A percentile compares a stretch with the other conserved stretches of the same genome.
phyloP scores from a whole-genome alignment of 2,113 vertebrate species.

The Numida meleagris region DNA sequence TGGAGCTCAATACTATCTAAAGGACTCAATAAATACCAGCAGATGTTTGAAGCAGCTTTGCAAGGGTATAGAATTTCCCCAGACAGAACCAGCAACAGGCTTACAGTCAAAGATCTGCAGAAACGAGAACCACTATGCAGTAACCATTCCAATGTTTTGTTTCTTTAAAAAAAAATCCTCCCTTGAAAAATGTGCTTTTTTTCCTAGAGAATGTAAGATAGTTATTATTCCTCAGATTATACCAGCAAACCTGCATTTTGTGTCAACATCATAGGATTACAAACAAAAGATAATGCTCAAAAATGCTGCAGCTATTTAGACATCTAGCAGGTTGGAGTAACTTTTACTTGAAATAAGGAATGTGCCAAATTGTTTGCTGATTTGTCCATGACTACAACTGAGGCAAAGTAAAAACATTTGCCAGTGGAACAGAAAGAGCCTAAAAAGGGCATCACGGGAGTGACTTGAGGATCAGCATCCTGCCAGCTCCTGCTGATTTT shows the following conservation, averaged over 20 bases:
- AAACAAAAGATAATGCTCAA: not conserved
- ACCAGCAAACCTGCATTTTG: not conserved
- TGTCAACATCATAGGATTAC: not conserved
- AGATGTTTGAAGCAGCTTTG: not conserved
- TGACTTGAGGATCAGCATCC: rapidly evolving
- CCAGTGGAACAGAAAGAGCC: not conserved
- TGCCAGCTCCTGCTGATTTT: not conserved
- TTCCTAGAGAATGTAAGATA: not conserved
- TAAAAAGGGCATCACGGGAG: not conserved
- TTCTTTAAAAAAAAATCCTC: not conserved
- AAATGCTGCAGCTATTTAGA: not conserved
- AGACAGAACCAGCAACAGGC: not conserved
- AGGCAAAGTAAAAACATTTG: not conserved
- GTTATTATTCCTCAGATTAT: not conserved
- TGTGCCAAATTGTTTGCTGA: not conserved
- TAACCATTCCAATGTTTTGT: not conserved
- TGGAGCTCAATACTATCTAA: not conserved
- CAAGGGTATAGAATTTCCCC: not conserved
- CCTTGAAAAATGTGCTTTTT: not conserved
- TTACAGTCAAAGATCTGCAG: not conserved
- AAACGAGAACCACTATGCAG: not conserved
- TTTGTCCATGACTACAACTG: not conserved
- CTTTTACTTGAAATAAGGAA: not conserved
- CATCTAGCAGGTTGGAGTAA: not conserved
- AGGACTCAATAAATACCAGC: not conserved